Conservation (phyloP, 2,797 vertebrate species). For the Eleutherodactylus coqui region DNA sequence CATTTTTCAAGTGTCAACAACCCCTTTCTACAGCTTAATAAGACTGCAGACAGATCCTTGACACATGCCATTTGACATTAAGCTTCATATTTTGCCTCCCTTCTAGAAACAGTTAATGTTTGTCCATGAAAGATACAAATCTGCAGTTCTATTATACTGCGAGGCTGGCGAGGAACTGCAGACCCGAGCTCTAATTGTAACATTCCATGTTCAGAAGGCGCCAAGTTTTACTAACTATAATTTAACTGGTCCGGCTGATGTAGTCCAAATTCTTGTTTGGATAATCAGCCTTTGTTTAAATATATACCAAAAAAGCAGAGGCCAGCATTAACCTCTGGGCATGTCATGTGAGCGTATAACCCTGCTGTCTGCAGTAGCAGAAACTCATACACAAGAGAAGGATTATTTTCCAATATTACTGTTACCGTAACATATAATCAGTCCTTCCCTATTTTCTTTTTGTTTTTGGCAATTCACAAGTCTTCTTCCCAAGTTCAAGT, state of each 20-base stretch:
- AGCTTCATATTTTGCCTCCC: conserved; percentile 16
- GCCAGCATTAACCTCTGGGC: conserved; percentile 80
- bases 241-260: conserved; percentile 76
- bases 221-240: conserved; percentile 82
- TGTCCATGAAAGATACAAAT: conserved; percentile 76
- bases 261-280: conserved; percentile 82
- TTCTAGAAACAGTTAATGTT: conserved; percentile 75
- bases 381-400: conserved; percentile 79
- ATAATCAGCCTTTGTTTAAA: conserved; percentile 90
- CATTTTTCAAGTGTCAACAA: neutral
- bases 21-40: neutral
- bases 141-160: conserved; percentile 75
- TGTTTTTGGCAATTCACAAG: conserved; percentile 75
- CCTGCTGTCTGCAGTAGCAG: conserved; percentile 77
- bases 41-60: conserved; percentile 8
- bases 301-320: conserved; percentile 75
- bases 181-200: conserved; percentile 76
- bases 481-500: conserved; percentile 85
- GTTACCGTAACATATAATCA: conserved; percentile 82
- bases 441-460: conserved; percentile 67
- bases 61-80: conserved; percentile 13
- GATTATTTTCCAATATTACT: conserved; percentile 81
- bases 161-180: conserved; percentile 72
- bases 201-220: conserved; percentile 78
- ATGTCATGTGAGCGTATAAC: conserved; percentile 89